Percentiles rank a stretch among this genome's conserved stretches.
Evolutionary conservation across 2,113 vertebrate species (phyloP).

Genomic region (Cryptotis parvus): DNA sequence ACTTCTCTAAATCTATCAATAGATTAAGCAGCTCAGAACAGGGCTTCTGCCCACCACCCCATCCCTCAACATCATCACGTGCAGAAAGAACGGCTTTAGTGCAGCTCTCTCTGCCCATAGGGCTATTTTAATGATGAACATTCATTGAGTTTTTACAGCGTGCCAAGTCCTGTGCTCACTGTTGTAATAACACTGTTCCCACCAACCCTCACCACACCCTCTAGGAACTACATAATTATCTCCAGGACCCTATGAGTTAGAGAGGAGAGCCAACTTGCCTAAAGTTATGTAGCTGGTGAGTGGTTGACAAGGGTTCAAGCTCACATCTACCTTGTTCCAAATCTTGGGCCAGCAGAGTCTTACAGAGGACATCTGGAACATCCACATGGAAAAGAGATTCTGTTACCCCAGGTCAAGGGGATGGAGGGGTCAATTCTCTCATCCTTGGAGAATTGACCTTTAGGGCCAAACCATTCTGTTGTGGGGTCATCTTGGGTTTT

Average conservation of each 20-base stretch:
- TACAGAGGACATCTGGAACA: background rate
- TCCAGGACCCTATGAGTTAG: slow-evolving; percentile 31
- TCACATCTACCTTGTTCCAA: background rate
- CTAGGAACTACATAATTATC: slow-evolving; percentile 1
- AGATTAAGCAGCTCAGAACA: background rate
- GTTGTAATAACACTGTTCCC: background rate
- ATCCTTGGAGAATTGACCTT: background rate
- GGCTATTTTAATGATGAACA: background rate
- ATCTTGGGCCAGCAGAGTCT: background rate
- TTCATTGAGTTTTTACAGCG: background rate
- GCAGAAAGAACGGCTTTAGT: background rate
- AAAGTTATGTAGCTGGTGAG: slow-evolving; percentile 11
- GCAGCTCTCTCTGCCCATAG: background rate
- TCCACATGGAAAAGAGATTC: background rate
- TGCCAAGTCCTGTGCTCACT: background rate
- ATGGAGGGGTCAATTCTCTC: too few relatives aligned
- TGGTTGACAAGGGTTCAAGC: background rate
- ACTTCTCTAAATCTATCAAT: background rate
- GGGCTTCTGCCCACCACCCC: background rate
- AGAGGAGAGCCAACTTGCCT: slow-evolving; percentile 32
- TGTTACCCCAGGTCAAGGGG: too few relatives aligned
- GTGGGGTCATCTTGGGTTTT: background rate
- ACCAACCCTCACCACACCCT: background rate
- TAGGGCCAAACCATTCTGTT: background rate
- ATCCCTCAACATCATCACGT: background rate